phyloP scores from a whole-genome alignment of 2,113 vertebrate genomes.

The Petrocephalus microphthalmus region DNA sequence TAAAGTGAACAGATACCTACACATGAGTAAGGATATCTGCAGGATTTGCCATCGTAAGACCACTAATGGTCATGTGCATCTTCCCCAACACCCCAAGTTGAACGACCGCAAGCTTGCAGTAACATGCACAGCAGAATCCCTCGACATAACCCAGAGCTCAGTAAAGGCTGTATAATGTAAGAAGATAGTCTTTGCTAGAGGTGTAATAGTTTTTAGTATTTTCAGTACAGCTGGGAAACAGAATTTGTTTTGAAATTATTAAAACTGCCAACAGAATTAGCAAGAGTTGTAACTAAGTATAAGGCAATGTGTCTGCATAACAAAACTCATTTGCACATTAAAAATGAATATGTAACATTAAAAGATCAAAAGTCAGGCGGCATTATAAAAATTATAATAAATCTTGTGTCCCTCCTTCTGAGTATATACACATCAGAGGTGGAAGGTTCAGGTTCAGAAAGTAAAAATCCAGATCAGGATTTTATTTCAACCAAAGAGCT shows the following conservation, averaged over 20 bases:
- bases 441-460: no score
- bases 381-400: no score
- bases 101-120: neutral
- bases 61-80: neutral
- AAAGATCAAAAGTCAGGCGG: no score
- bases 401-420: no score
- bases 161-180: neutral
- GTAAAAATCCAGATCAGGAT: no score
- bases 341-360: no score
- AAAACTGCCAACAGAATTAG: neutral
- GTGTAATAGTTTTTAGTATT: neutral
- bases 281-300: neutral
- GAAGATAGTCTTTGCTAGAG: neutral
- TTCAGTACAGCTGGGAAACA: neutral
- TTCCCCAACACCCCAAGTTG: neutral
- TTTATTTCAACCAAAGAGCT: neutral
- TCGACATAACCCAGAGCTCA: neutral
- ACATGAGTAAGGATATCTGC: neutral
- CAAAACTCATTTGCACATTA: no score
- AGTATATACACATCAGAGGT: no score
- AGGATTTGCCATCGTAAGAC: neutral
- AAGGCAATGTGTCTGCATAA: neutral
- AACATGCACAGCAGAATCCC: neutral
- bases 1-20: neutral
- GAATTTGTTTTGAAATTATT: neutral